Evolutionary conservation across 2,797 vertebrate species (phyloP).

Genomic region (Pterois miles): DNA sequence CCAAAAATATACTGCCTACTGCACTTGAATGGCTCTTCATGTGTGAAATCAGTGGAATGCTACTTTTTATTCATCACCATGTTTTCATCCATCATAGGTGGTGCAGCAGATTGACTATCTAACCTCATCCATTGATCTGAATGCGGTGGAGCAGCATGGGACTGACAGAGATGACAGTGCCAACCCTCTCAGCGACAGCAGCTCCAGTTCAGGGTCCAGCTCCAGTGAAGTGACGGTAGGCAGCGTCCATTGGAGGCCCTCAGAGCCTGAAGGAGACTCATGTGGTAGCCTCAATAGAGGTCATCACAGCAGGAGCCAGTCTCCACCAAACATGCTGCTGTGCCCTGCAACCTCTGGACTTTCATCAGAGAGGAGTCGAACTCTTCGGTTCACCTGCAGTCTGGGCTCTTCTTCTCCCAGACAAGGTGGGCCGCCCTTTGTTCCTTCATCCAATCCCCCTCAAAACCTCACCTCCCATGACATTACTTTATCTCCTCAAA

Average conservation of each 20-base stretch:
- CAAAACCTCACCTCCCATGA: slow-evolving; percentile 25
- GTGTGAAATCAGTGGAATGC: not conserved
- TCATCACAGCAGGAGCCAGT: slow-evolving; percentile 24
- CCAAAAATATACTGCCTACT: no score
- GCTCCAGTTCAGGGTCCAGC: slow-evolving; percentile 66
- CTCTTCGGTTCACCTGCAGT: slow-evolving; percentile 25
- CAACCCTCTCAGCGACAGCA: slow-evolving; percentile 54
- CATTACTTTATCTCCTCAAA: slow-evolving; percentile 40
- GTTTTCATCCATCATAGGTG: slow-evolving; percentile 68
- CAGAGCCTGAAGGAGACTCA: slow-evolving; percentile 12
- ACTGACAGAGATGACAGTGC: slow-evolving; percentile 19
- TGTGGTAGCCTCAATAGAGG: slow-evolving; percentile 36
- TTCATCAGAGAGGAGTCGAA: slow-evolving; percentile 35
- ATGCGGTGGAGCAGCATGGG: slow-evolving; percentile 61
- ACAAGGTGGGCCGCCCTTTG: not conserved
- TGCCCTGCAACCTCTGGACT: slow-evolving; percentile 25
- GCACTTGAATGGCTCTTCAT: not conserved
- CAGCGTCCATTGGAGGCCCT: slow-evolving; percentile 31
- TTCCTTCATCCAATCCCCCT: not conserved
- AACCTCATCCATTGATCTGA: slow-evolving; percentile 80
- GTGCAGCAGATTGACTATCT: slow-evolving; percentile 85
- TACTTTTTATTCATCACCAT: not conserved
- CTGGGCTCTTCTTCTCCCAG: slow-evolving; percentile 32
- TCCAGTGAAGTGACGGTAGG: slow-evolving; percentile 55
- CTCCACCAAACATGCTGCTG: slow-evolving; percentile 43